Conservation (phyloP, 2,888 invertebrate genomes). For the Hanleya hanleyi region DNA sequence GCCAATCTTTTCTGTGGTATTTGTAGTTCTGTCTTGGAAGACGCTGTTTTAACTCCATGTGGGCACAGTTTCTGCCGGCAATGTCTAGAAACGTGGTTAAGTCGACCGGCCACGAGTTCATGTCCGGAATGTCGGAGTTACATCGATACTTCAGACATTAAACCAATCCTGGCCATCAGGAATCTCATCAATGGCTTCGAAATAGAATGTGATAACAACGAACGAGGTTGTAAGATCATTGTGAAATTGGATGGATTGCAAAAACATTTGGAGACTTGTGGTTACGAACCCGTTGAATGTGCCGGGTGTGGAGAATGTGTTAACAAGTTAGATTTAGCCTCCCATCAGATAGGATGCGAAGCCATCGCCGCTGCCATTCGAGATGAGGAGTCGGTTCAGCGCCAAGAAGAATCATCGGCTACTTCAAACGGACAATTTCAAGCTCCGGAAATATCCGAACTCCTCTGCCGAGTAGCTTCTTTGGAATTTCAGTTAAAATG, state of each 20-base stretch:
- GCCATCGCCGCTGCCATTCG: constrained; percentile 75
- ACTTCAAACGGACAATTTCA: not conserved
- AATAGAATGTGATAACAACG: constrained; percentile 54
- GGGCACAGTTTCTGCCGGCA: constrained; percentile 67
- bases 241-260: constrained; percentile 54
- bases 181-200: constrained; percentile 65
- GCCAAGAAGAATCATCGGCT: not conserved
- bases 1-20: constrained; percentile 69
- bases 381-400: constrained; percentile 31
- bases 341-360: constrained; percentile 64
- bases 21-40: constrained; percentile 65
- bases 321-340: constrained; percentile 52
- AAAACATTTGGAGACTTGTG: constrained; percentile 55
- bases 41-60: constrained; percentile 68
- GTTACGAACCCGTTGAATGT: constrained; percentile 59
- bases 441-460: constrained; percentile 46
- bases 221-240: constrained; percentile 58
- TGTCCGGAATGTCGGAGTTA: constrained; percentile 66
- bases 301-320: constrained; percentile 60
- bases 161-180: constrained; percentile 63
- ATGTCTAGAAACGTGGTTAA: constrained; percentile 67
- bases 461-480: constrained; percentile 57
- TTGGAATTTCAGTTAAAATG: constrained; percentile 61
- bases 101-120: constrained; percentile 49
- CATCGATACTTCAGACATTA: constrained; percentile 38